A percentile compares a stretch with the other conserved stretches of the same genome.
Evolutionary conservation across 2,113 vertebrate genomes (phyloP).

Genomic region (Neotoma lepida): DNA sequence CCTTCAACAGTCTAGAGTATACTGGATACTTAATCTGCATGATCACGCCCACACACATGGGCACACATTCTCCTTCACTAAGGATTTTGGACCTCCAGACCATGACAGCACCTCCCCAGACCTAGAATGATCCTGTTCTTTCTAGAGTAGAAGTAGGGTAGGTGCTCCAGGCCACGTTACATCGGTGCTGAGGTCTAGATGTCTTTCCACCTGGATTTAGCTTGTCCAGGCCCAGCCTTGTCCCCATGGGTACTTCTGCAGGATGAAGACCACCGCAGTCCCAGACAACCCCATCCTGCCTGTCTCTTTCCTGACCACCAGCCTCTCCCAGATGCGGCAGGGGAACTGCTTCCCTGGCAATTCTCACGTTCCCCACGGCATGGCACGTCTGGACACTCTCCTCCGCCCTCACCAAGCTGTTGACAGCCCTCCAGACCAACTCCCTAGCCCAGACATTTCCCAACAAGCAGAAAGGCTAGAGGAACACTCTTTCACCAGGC

Average conservation of each 20-base stretch:
- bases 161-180: not conserved
- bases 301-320: not conserved
- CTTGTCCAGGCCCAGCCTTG: not conserved
- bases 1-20: not conserved
- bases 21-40: not conserved
- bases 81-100: not conserved
- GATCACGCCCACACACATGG: not conserved
- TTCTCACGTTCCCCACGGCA: not conserved
- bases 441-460: conserved; percentile 32
- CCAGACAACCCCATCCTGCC: not conserved
- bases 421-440: not conserved
- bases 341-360: not conserved
- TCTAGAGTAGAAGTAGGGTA: not conserved
- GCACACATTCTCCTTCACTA: not conserved
- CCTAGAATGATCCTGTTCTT: not conserved
- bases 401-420: not conserved
- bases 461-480: not conserved
- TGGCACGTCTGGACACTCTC: conserved; percentile 23
- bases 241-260: not conserved
- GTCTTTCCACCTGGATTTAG: not conserved
- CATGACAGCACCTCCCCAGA: not conserved
- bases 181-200: not conserved
- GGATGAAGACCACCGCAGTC: not conserved
- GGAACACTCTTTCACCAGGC: not conserved
- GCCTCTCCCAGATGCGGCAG: not conserved